A percentile compares a stretch with the other conserved stretches of the same genome.
These are phyloP conservation scores for Schizaphis graminum DNA, from an alignment of 2,888 invertebrate species.

Conservation along the genomic window DNA sequence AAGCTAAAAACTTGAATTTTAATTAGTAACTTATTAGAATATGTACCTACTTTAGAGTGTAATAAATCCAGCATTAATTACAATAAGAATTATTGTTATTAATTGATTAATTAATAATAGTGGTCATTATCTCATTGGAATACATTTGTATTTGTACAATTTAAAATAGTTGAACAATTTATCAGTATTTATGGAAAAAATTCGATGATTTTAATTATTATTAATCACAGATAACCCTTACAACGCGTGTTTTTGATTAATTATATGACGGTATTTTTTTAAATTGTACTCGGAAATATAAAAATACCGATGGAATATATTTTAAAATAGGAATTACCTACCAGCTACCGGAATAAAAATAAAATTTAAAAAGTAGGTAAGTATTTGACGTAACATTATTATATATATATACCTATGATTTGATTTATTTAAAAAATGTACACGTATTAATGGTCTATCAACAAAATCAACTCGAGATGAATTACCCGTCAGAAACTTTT, in stretches of 20 bases:
- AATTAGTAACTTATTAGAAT: not conserved
- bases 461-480: slow-evolving; percentile 10
- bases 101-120: too few species aligned
- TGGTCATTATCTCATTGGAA: not conserved
- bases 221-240: not conserved
- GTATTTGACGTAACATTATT: not conserved
- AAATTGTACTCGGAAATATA: not conserved
- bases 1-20: too few species aligned
- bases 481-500: slow-evolving; percentile 23
- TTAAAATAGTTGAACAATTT: not conserved
- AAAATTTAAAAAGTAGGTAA: not conserved
- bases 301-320: not conserved
- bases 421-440: slow-evolving; percentile 18
- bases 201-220: not conserved
- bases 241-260: not conserved
- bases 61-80: not conserved
- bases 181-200: not conserved
- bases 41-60: not conserved
- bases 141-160: not conserved
- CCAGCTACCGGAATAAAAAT: not conserved
- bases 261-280: not conserved
- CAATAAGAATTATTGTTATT: not conserved
- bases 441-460: not conserved
- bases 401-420: not conserved
- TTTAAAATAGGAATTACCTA: not conserved